A percentile compares a stretch with the other conserved stretches of the same genome.
Conservation (phyloP, 2,888 invertebrate species). For the Azorinus chamasolen region DNA sequence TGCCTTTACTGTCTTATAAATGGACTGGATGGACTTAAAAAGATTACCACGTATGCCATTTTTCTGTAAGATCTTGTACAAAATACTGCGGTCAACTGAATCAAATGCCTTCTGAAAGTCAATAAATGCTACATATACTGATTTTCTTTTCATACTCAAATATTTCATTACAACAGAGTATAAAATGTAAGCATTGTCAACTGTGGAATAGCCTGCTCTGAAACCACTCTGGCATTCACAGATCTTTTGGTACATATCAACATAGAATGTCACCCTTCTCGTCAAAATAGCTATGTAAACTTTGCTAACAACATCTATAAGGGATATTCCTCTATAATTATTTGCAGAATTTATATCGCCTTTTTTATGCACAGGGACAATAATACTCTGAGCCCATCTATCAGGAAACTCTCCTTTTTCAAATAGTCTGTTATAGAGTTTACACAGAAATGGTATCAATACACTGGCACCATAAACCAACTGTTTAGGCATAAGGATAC, state of each 20-base stretch:
- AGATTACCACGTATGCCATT: conserved; percentile 21
- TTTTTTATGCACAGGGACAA: conserved; percentile 20
- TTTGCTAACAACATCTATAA: conserved; percentile 13
- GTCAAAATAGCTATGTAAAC: conserved; percentile 23
- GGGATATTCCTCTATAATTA: conserved; percentile 24
- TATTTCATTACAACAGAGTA: conserved; percentile 25
- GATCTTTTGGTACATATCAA: conserved; percentile 13
- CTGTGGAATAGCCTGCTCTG: conserved; percentile 14
- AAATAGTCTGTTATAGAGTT: conserved; percentile 8
- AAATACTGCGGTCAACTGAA: conserved; percentile 28
- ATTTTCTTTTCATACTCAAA: conserved; percentile 16
- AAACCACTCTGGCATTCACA: conserved; percentile 12
- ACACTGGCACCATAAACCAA: background rate
- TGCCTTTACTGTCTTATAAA: conserved; percentile 21
- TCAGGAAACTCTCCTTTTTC: conserved; percentile 7
- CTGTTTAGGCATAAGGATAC: background rate
- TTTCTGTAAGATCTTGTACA: conserved; percentile 16
- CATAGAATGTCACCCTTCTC: conserved; percentile 25
- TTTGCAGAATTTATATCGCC: background rate
- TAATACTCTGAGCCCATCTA: background rate
- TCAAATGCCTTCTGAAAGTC: conserved; percentile 39
- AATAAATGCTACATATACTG: conserved; percentile 34
- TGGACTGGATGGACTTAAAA: background rate
- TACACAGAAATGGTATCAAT: conserved; percentile 5
- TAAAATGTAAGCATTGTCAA: conserved; percentile 35